Base-by-base conservation (phyloP, 2,888 invertebrate genomes). In the Andrena fulva region DNA sequence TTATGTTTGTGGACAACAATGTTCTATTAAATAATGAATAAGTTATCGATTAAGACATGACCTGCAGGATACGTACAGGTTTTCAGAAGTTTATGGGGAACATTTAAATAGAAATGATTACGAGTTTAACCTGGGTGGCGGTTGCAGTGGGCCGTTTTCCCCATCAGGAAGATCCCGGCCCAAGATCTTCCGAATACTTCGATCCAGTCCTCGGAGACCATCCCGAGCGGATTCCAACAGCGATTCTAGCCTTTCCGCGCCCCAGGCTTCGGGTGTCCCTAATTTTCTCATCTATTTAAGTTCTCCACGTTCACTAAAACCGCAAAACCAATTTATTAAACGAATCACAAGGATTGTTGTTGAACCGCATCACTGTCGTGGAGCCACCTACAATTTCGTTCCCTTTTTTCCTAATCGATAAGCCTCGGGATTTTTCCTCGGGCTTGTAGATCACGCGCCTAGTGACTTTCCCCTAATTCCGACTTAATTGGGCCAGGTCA, bases 111-210 rank as follows among this genome's bases (percentile, higher is more conserved):
- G 48, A 27, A 33, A 75, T 60, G 52, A 16, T n/a, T 10, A 0
- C 72, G 12, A 69, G 64, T 78, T 67, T 80, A 71, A 88, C 88
- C 88, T 89, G 48, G 88, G 84, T 50, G 85, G 80, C 29, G 83
- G 89, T 77, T 92, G 93, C 24, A 89, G 52, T 6, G 92, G 88
- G 48, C 91, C 92, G 86, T 92, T 93, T 87, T 94, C 94, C 16
- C 92, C 92, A 33, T 94, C 93, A 79, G 93, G 93, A 63, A 93
- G 90, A 89, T 94, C 94, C 73, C 93, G 91, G 74, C 94, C 94
- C 59, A 94, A 88, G 71, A 94, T 94, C 87, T 94, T 94, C 42
- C 94, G 90, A 68, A 94, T 94, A 85, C 92, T 93, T 12, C 90
- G 91, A 77, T 94, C 94, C 59, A 94, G 90, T 54, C 92, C 93